phyloP scores from a whole-genome alignment of 2,888 invertebrate genomes.

The Cheilosia vulpina region DNA sequence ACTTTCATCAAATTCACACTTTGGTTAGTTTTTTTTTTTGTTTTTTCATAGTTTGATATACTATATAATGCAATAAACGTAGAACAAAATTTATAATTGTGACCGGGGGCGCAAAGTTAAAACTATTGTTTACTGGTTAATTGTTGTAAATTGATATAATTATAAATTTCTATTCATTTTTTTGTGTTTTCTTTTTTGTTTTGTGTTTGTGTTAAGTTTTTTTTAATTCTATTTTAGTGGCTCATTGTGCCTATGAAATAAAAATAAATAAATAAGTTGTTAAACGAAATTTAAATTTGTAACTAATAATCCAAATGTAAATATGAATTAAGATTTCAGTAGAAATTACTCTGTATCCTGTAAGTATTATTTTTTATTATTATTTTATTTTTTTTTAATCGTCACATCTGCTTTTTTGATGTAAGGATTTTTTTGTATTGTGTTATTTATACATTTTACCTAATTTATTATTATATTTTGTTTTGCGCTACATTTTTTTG shows the following conservation, averaged over 20 bases:
- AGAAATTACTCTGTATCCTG: slow-evolving; percentile 58
- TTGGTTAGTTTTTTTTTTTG: slow-evolving; percentile 67
- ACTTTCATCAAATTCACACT: slow-evolving; percentile 74
- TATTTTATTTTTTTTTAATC: slow-evolving; percentile 33
- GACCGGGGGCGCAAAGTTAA: slow-evolving; percentile 56
- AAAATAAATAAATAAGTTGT: slow-evolving; percentile 31
- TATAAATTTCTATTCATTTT: slow-evolving; percentile 34
- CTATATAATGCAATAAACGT: slow-evolving; percentile 60
- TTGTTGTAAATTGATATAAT: slow-evolving; percentile 46
- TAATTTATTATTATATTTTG: slow-evolving; percentile 48
- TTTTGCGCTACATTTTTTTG: slow-evolving; percentile 71
- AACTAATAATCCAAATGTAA: slow-evolving; percentile 59
- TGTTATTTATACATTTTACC: slow-evolving; percentile 67
- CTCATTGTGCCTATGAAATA: slow-evolving; percentile 52
- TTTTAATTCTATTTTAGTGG: slow-evolving; percentile 28
- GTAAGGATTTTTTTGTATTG: slow-evolving; percentile 48
- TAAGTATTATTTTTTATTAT: slow-evolving; percentile 26
- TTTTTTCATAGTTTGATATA: slow-evolving; percentile 22
- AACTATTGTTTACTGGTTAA: slow-evolving; percentile 59
- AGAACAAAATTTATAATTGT: slow-evolving; percentile 68
- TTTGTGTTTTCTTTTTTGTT: slow-evolving; percentile 33
- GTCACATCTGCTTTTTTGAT: slow-evolving; percentile 55
- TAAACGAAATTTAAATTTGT: slow-evolving; percentile 53
- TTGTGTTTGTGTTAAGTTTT: slow-evolving; percentile 11
- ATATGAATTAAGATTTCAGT: slow-evolving; percentile 65